Conservation (phyloP, 2,797 vertebrate genomes). For the Chromis chromis region DNA sequence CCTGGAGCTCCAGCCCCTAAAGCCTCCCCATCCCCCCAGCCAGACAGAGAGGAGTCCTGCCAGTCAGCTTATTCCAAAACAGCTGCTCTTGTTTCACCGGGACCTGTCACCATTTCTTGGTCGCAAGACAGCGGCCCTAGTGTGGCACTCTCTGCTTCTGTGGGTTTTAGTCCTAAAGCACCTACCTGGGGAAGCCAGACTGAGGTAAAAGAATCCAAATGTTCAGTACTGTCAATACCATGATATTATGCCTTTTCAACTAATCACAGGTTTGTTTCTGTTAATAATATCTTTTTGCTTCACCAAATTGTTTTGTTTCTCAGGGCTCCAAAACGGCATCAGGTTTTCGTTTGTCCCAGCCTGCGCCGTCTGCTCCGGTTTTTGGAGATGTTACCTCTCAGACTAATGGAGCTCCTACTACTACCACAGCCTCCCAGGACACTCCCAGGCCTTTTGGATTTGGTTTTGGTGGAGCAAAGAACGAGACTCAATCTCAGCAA, state of each 20-base stretch:
- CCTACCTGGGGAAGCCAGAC: conserved; percentile 85
- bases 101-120: conserved; percentile 85
- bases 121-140: conserved; percentile 86
- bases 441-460: conserved; percentile 90
- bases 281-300: background rate
- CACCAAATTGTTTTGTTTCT: conserved; percentile 37
- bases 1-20: conserved; percentile 82
- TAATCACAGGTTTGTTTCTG: background rate
- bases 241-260: background rate
- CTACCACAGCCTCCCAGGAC: conserved; percentile 83
- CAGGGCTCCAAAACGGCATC: conserved; percentile 89
- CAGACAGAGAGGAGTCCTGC: conserved; percentile 86
- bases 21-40: conserved; percentile 66
- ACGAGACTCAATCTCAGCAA: conserved; percentile 83
- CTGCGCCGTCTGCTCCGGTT: conserved; percentile 70
- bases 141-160: conserved; percentile 82
- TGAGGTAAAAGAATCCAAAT: conserved; percentile 86
- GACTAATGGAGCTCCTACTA: conserved; percentile 87
- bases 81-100: conserved; percentile 85
- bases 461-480: conserved; percentile 85
- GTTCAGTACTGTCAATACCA: background rate
- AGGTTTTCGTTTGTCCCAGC: conserved; percentile 79
- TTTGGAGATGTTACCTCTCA: conserved; percentile 89
- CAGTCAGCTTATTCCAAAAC: conserved; percentile 85
- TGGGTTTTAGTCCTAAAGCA: conserved; percentile 86